These are phyloP conservation scores for Odontamblyopus lacepedii DNA, from an alignment of 2,797 vertebrate species.

Conservation along the genomic window DNA sequence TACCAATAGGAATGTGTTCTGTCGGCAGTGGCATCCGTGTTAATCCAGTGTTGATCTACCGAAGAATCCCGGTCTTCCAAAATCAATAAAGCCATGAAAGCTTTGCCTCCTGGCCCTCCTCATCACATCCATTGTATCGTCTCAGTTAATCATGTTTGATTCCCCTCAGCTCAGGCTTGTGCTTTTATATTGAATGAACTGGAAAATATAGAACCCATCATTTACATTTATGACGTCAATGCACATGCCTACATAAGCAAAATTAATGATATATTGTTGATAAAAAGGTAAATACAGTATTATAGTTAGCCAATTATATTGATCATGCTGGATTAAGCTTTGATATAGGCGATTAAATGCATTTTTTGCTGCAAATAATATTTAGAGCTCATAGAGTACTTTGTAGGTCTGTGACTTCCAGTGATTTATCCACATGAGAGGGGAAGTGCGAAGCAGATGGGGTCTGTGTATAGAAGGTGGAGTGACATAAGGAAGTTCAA, in stretches of 20 bases:
- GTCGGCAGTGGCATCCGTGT: slow-evolving; percentile 47
- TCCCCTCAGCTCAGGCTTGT: slow-evolving; percentile 15
- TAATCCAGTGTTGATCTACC: slow-evolving; percentile 75
- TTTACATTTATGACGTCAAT: neutral
- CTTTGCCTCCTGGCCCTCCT: slow-evolving; percentile 46
- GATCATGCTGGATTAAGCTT: neutral
- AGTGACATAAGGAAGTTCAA: too few species aligned
- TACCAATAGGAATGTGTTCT: slow-evolving; percentile 38
- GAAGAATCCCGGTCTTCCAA: slow-evolving; percentile 54
- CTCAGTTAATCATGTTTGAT: slow-evolving; percentile 37
- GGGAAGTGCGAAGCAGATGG: too few species aligned
- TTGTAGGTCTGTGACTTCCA: too few species aligned
- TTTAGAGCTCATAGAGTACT: too few species aligned
- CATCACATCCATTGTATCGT: slow-evolving; percentile 48
- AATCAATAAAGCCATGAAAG: slow-evolving; percentile 70
- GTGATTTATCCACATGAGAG: too few species aligned
- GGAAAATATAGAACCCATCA: slow-evolving; percentile 7
- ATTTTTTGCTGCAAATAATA: neutral
- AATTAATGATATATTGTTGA: neutral
- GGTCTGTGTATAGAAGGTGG: too few species aligned
- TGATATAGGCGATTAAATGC: neutral
- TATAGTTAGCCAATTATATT: neutral
- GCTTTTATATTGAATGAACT: slow-evolving; percentile 21
- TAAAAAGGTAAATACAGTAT: neutral
- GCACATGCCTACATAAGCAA: neutral